These are phyloP conservation scores for Syngnathus rostellatus DNA, from an alignment of 2,797 vertebrate species.

Conservation along the genomic window DNA sequence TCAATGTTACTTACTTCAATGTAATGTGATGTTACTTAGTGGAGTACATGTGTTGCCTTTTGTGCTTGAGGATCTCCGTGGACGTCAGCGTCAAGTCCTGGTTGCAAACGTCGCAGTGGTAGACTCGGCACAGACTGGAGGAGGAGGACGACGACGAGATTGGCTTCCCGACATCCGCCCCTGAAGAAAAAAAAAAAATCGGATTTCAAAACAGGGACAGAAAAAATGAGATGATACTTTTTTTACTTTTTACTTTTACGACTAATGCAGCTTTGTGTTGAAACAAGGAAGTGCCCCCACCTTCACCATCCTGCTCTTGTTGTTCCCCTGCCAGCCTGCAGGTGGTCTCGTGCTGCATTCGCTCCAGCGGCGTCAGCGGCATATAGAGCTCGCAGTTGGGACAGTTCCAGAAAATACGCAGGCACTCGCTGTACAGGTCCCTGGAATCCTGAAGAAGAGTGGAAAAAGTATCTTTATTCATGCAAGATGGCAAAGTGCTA, in stretches of 20 bases:
- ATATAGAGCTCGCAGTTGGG: slow-evolving; percentile 79
- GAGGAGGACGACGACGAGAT: slow-evolving; percentile 30
- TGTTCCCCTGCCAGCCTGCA: slow-evolving; percentile 62
- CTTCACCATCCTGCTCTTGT: slow-evolving; percentile 37
- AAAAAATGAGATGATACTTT: too few species aligned
- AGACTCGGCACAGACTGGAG: slow-evolving; percentile 66
- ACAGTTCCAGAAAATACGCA: slow-evolving; percentile 89
- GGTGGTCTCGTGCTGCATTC: slow-evolving; percentile 75
- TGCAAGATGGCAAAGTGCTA: not conserved
- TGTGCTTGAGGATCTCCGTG: slow-evolving; percentile 85
- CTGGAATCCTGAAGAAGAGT: slow-evolving; percentile 64
- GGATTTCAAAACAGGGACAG: not conserved
- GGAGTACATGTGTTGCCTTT: slow-evolving; percentile 70
- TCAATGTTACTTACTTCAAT: not conserved
- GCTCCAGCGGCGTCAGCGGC: slow-evolving; percentile 86
- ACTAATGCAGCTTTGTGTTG: too few species aligned
- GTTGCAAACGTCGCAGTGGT: slow-evolving; percentile 75
- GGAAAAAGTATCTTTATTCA: not conserved
- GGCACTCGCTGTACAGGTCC: slow-evolving; percentile 84
- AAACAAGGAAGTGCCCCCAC: slow-evolving; percentile 22
- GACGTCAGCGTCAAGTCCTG: slow-evolving; percentile 77
- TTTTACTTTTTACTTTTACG: too few species aligned
- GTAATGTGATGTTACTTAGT: slow-evolving; percentile 26
- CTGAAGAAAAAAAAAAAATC: slow-evolving; percentile 10
- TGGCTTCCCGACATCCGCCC: slow-evolving; percentile 21